Base-by-base conservation (phyloP, 2,797 vertebrate species). In the Lagocephalus sceleratus region DNA sequence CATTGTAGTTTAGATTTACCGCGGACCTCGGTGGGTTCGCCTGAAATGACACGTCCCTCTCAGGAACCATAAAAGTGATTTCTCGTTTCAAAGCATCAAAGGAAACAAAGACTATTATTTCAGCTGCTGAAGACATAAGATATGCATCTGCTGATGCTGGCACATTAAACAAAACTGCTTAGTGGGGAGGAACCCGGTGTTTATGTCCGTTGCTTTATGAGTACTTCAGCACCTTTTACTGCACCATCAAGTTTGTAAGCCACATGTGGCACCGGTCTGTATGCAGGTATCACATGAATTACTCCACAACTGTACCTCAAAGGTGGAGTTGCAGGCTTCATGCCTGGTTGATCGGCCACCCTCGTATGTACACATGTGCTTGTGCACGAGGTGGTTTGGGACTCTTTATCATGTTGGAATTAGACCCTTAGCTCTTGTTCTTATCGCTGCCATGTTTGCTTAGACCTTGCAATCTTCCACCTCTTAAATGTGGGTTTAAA, bases 401-500 rank as follows among this genome's bases (percentile, higher is more conserved):
- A 72, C 68, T 66, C 74, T 82, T 88, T 89, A 91, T 91, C 88
- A 85, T 21, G 57, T 71, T 91, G 90, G 90, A 92, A 85, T 92
- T 92, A 82, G 90, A 91, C 90, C 90, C 85, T 88, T 81, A 63
- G 79, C 75, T 71, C 77, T 59, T n/a, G 15, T 69, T 66, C 84
- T 91, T 91, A 92, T 92, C 90, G 63, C 68, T 47, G 62, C 67
- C 46, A 56, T 91, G 85, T 91, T 91, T 92, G 84, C 71, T 87
- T 80, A 87, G 86, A 81, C 87, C 81, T 83, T 51, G 76, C 87
- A 85, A 84, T 88, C 82, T 80, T 76, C 73, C 52, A 66, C 63
- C 54, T 66, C 74, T 71, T 64, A 54, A 66, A 82, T 75, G 73
- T 60, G 45, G 53, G 64, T 82, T 73, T 57, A 41, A 35, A 40